These are phyloP conservation scores for Myotis planiceps DNA, from an alignment of 2,797 vertebrate genomes.

Conservation along the genomic window DNA sequence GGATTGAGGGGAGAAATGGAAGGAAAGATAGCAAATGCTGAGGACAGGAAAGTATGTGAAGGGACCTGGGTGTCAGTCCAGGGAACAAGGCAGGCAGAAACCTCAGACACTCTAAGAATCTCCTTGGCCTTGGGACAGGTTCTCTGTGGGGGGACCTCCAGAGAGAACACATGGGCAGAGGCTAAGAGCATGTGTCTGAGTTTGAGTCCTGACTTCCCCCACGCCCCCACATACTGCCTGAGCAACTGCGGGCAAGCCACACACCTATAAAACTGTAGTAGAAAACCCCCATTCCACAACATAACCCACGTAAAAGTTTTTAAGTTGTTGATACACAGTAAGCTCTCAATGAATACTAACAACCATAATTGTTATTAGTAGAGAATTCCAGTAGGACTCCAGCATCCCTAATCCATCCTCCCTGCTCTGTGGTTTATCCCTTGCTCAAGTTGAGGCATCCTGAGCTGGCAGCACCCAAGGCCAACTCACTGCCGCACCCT, in stretches of 20 bases:
- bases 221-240: accelerated
- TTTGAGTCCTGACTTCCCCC: neutral
- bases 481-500: neutral
- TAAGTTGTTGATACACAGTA: neutral
- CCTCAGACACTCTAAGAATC: neutral
- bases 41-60: neutral
- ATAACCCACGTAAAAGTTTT: neutral
- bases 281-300: neutral
- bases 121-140: neutral
- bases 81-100: neutral
- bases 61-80: neutral
- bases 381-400: neutral
- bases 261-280: neutral
- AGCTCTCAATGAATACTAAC: neutral
- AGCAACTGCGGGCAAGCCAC: neutral
- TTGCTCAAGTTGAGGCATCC: neutral
- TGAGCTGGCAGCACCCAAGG: neutral
- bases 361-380: neutral
- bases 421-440: neutral
- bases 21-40: neutral
- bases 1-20: neutral
- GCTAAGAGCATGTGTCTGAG: neutral
- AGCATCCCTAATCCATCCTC: neutral
- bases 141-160: neutral
- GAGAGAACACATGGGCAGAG: too few species aligned